phyloP scores from a whole-genome alignment of 2,888 invertebrate genomes.

The Formica aserva region DNA sequence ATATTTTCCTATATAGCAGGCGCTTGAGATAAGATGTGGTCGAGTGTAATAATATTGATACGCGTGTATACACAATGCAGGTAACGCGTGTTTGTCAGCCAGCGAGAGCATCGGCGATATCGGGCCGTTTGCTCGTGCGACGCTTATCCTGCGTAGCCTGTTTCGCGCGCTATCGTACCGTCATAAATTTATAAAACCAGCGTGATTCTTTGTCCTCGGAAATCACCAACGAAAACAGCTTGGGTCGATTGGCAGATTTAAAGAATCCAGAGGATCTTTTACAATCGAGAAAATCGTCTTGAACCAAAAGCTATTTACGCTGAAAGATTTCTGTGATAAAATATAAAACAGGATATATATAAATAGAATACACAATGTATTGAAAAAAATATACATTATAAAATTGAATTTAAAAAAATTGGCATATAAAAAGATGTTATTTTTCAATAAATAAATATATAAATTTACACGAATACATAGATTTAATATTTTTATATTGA shows the following conservation, averaged over 20 bases:
- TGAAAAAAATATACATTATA: neutral
- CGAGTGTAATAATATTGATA: constrained; percentile 73
- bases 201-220: constrained; percentile 78
- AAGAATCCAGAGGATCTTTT: neutral
- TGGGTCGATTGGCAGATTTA: neutral
- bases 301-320: neutral
- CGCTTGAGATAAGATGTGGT: constrained; percentile 72
- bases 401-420: constrained; percentile 6
- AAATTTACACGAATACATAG: neutral
- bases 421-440: neutral
- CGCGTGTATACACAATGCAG: constrained; percentile 69
- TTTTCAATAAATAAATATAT: neutral
- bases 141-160: constrained; percentile 69
- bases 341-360: neutral
- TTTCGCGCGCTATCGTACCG: constrained; percentile 68
- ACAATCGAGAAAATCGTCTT: neutral
- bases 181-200: constrained; percentile 83
- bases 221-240: constrained; percentile 26
- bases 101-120: constrained; percentile 70
- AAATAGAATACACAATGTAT: neutral
- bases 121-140: constrained; percentile 67
- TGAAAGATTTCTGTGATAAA: neutral
- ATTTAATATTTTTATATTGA: neutral
- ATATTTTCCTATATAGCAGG: constrained; percentile 82
- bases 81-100: constrained; percentile 75